Base-by-base conservation (phyloP, 2,113 vertebrate genomes). In the Saccopteryx leptura region DNA sequence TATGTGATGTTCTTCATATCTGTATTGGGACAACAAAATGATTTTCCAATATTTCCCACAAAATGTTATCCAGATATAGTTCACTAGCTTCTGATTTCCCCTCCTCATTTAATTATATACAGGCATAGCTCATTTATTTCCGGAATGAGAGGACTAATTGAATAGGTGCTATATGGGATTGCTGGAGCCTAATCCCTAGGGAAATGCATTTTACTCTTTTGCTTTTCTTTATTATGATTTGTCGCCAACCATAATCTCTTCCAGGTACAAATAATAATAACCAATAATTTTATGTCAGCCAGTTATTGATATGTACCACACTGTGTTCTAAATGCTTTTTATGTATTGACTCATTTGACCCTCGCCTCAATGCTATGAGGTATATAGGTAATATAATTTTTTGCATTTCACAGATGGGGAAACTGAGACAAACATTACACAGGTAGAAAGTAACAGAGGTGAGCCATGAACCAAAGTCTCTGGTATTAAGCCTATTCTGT, bases 211-310 rank as follows among this genome's bases (percentile, higher is more conserved):
- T 21, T 72, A 24, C 72, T 24, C 52, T 69, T 31, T 52, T 56
- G 9, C n/a, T 93, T 89, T 95, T 91, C 78, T 85, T 69, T 60
- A 66, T 90, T 90, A 87, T 56, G 28, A 11, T n/a, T 85, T 92
- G 54, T 18, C 39, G 71, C 46, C 21, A 89, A 78, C 9, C 31
- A 46, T 50, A 82, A 33, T 74, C 83, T 88, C 28, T 94, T 88
- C 33, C 2, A 60, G 58, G 9, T 58, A 75, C n/a, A 94, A 90
- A 60, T 74, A 75, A 81, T 79, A 82, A 52, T 54, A 85, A 54
- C 68, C 52, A 80, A 23, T 85, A 65, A 39, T 76, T 92, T 90
- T 63, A 50, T 71, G 46, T 23, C 39, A 56, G 17, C 39, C 39
- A 39, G 39, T 39, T 39, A 39, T 39, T 87, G 31, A 79, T 76